phyloP scores from a whole-genome alignment of 2,888 invertebrate species.

The Drosophila barbarae region DNA sequence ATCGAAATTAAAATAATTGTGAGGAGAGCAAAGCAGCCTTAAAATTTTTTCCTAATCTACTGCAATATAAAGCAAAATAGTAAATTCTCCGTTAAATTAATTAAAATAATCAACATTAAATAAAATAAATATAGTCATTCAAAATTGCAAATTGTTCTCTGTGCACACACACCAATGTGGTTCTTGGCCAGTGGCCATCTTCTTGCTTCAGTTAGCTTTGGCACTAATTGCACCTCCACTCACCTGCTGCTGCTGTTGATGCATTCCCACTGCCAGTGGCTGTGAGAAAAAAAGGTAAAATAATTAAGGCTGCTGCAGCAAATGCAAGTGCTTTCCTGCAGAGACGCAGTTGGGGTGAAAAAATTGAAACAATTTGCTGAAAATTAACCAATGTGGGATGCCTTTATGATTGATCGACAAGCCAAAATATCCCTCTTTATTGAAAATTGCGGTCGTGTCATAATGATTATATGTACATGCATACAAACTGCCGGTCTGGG shows the following conservation, averaged over 20 bases:
- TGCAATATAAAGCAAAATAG: background rate
- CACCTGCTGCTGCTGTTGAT: slow-evolving; percentile 17
- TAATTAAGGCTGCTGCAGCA: slow-evolving; percentile 16
- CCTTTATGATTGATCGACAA: slow-evolving; percentile 52
- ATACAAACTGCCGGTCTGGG: background rate
- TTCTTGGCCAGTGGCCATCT: slow-evolving; percentile 50
- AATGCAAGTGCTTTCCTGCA: slow-evolving; percentile 14
- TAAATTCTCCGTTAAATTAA: background rate
- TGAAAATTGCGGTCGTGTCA: slow-evolving; percentile 59
- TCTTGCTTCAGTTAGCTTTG: slow-evolving; percentile 52
- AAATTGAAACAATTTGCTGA: slow-evolving; percentile 29
- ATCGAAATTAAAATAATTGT: background rate
- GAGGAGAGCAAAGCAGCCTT: background rate
- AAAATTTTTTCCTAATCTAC: background rate
- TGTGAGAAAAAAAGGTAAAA: slow-evolving; percentile 14
- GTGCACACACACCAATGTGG: slow-evolving; percentile 21
- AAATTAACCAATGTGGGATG: slow-evolving; percentile 27
- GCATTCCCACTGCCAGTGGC: slow-evolving; percentile 18
- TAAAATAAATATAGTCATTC: background rate
- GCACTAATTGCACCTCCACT: slow-evolving; percentile 55
- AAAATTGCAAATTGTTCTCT: background rate
- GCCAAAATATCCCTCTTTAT: slow-evolving; percentile 32
- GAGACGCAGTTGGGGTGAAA: background rate
- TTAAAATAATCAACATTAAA: background rate
- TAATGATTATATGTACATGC: slow-evolving; percentile 40